Conservation (phyloP, 2,113 vertebrate genomes). For the Pollimyrus isidori region DNA sequence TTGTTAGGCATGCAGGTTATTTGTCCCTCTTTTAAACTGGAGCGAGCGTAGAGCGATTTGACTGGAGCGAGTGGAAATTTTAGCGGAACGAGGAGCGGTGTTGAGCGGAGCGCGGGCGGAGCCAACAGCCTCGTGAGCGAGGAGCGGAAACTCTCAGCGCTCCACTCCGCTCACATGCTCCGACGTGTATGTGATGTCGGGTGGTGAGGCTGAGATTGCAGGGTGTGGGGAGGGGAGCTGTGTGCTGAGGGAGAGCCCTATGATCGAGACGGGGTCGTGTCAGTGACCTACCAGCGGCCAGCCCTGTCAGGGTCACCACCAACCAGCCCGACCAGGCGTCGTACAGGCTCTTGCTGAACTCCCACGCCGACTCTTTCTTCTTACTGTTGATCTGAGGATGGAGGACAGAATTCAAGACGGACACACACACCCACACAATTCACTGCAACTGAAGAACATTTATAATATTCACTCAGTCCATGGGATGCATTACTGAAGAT, state of each 20-base stretch:
- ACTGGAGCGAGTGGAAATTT: too few relatives aligned
- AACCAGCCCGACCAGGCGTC: slow-evolving; percentile 98
- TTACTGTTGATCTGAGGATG: slow-evolving; percentile 89
- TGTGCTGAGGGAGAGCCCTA: not conserved
- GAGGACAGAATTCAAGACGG: slow-evolving; percentile 13
- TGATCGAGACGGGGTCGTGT: not conserved
- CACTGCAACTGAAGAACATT: not conserved
- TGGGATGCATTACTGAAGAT: not conserved
- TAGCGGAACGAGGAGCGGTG: too few relatives aligned
- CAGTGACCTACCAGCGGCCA: slow-evolving; percentile 79
- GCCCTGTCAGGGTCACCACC: slow-evolving; percentile 89
- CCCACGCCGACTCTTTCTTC: slow-evolving; percentile 97
- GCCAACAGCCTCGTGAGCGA: too few relatives aligned
- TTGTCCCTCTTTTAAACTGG: too few relatives aligned
- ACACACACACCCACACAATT: not conserved
- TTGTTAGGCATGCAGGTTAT: too few relatives aligned
- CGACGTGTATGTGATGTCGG: not conserved
- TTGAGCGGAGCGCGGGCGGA: too few relatives aligned
- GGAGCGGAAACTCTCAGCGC: too few relatives aligned
- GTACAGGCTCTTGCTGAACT: slow-evolving; percentile 92
- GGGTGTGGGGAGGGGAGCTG: not conserved
- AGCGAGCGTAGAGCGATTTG: too few relatives aligned
- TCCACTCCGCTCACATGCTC: too few relatives aligned
- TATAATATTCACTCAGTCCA: not conserved
- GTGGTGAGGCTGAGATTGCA: not conserved